phyloP scores from a whole-genome alignment of 1,140 invertebrate genomes.

The Sycophila sp. region DNA sequence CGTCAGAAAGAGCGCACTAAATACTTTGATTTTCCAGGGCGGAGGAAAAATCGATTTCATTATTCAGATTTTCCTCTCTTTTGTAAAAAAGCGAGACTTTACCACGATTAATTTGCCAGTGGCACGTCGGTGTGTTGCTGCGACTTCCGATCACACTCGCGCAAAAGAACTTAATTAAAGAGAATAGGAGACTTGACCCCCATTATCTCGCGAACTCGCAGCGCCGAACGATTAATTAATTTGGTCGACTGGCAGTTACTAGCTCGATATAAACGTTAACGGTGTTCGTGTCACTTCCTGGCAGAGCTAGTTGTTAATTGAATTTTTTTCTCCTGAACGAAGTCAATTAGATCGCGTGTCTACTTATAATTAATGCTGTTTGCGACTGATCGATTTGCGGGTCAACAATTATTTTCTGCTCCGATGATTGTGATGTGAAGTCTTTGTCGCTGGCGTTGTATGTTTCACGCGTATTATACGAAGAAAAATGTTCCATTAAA shows the following conservation, averaged over 20 bases:
- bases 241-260: not conserved
- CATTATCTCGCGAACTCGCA: too few species aligned
- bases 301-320: conserved; percentile 2
- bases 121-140: not conserved
- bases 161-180: too few species aligned
- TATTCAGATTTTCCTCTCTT: not conserved
- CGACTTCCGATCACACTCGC: not conserved
- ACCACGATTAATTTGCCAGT: too few species aligned
- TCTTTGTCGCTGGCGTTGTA: too few species aligned
- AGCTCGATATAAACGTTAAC: conserved; percentile 3
- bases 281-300: not conserved
- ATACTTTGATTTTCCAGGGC: too few species aligned
- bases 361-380: not conserved
- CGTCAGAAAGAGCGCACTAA: too few species aligned
- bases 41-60: too few species aligned
- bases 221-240: conserved; percentile 22
- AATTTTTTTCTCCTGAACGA: not conserved
- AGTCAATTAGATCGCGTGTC: not conserved
- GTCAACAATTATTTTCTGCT: too few species aligned
- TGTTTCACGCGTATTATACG: too few species aligned
- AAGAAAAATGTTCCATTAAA: too few species aligned
- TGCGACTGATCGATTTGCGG: not conserved
- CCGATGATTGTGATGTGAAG: too few species aligned
- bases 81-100: not conserved
- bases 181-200: too few species aligned